Evolutionary conservation across 2,888 invertebrate species (phyloP).

Genomic region (Ptilodon capucinus): DNA sequence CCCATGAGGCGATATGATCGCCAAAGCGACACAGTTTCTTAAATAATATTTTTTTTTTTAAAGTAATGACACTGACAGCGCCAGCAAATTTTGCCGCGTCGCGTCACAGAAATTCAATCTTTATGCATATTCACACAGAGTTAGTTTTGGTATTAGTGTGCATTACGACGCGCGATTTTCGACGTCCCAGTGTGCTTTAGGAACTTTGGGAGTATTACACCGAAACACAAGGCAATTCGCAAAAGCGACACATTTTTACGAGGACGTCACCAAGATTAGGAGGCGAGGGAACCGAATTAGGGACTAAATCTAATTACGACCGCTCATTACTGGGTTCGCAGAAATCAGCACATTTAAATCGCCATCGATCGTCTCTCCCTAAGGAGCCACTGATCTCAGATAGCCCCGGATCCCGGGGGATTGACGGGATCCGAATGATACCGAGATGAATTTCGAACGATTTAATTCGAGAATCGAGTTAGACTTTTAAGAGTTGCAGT

Average conservation of each 20-base stretch:
- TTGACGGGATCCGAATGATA: slow-evolving; percentile 27
- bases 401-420: slow-evolving; percentile 17
- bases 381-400: slow-evolving; percentile 32
- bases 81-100: too few species aligned
- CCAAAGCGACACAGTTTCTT: too few species aligned
- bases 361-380: slow-evolving; percentile 50
- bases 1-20: too few species aligned
- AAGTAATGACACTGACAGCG: too few species aligned
- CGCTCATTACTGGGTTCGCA: slow-evolving; percentile 64
- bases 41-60: too few species aligned
- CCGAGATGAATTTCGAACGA: slow-evolving; percentile 44
- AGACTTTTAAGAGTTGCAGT: slow-evolving; percentile 3
- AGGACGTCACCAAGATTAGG: slow-evolving; percentile 7
- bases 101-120: too few species aligned
- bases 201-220: too few species aligned
- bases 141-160: too few species aligned
- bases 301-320: slow-evolving; percentile 62
- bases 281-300: slow-evolving; percentile 30
- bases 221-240: background rate
- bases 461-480: slow-evolving; percentile 18
- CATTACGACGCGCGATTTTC: too few species aligned
- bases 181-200: too few species aligned
- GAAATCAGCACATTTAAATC: slow-evolving; percentile 51
- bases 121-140: too few species aligned
- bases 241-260: background rate